These are phyloP conservation scores for Venustoraphidia nigricollis DNA, from an alignment of 2,888 invertebrate species.

Conservation along the genomic window DNA sequence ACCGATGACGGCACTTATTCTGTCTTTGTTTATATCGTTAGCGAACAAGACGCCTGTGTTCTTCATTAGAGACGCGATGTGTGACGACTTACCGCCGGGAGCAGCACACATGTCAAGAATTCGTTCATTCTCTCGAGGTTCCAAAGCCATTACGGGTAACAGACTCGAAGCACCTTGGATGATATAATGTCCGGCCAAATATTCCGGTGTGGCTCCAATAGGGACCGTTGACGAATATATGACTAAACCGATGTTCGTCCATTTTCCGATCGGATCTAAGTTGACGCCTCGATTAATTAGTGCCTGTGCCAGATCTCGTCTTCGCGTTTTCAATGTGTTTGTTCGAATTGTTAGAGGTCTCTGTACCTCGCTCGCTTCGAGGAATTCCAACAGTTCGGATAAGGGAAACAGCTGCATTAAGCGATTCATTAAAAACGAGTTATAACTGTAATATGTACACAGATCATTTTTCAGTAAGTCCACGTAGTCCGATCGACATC, in stretches of 20 bases:
- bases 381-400: slow-evolving; percentile 76
- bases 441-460: slow-evolving; percentile 92
- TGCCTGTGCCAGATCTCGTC: slow-evolving; percentile 85
- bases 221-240: slow-evolving; percentile 94
- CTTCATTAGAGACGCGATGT: slow-evolving; percentile 96
- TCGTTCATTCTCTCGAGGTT: slow-evolving; percentile 88
- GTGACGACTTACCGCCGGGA: slow-evolving; percentile 96
- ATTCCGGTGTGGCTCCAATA: slow-evolving; percentile 96
- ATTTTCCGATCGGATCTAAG: slow-evolving; percentile 94
- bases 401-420: slow-evolving; percentile 81
- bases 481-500: slow-evolving; percentile 68
- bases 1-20: slow-evolving; percentile 83
- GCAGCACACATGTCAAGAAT: slow-evolving; percentile 96
- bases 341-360: slow-evolving; percentile 91
- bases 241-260: slow-evolving; percentile 96
- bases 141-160: slow-evolving; percentile 93
- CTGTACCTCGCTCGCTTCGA: slow-evolving; percentile 92
- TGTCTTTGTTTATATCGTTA: slow-evolving; percentile 84
- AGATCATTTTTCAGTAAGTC: slow-evolving; percentile 68
- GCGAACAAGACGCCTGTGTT: slow-evolving; percentile 93
- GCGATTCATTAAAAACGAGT: slow-evolving; percentile 85
- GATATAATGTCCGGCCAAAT: slow-evolving; percentile 95
- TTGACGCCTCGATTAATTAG: slow-evolving; percentile 95
- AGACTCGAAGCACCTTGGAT: slow-evolving; percentile 94
- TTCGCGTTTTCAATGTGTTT: slow-evolving; percentile 83